Percentiles rank a stretch among this genome's conserved stretches.
These are phyloP conservation scores for Pedicia rivosa DNA, from an alignment of 2,888 invertebrate species.

Conservation along the genomic window DNA sequence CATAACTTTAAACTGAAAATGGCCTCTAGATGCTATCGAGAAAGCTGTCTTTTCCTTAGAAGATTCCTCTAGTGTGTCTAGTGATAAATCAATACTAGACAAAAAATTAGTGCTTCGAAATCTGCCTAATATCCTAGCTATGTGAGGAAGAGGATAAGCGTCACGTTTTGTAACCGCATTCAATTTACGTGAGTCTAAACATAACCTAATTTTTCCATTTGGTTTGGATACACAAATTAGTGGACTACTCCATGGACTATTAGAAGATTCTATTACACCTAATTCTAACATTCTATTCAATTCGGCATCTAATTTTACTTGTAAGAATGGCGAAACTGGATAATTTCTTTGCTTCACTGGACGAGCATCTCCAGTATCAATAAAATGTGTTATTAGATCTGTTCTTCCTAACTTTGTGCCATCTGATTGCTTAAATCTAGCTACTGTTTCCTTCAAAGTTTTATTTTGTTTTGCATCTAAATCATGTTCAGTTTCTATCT, in stretches of 20 bases:
- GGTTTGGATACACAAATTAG: neutral
- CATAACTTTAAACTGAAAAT: slow-evolving; percentile 1
- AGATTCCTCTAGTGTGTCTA: neutral
- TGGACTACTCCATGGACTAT: slow-evolving; percentile 1
- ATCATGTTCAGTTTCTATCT: neutral
- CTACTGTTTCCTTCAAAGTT: neutral
- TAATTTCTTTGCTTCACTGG: slow-evolving; percentile 1
- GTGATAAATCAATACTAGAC: neutral
- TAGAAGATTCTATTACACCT: neutral
- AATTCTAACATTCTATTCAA: slow-evolving; percentile 2
- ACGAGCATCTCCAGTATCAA: neutral
- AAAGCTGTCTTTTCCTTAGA: neutral
- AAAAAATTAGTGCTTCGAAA: neutral
- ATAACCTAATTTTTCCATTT: slow-evolving; percentile 1
- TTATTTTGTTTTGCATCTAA: neutral
- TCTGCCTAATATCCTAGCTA: neutral
- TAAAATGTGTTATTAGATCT: neutral
- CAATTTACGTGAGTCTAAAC: slow-evolving; percentile 1
- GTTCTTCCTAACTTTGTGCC: neutral
- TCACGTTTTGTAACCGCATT: slow-evolving; percentile 3
- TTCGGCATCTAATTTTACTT: slow-evolving; percentile 1
- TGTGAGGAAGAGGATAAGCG: slow-evolving; percentile 3
- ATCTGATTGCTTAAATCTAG: neutral
- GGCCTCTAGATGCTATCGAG: too few species aligned
- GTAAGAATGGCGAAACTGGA: neutral